Evolutionary conservation across 2,113 vertebrate species (phyloP), one percentile per base, ranked within the genome.

Genomic region (Grallaria varia): DNA sequence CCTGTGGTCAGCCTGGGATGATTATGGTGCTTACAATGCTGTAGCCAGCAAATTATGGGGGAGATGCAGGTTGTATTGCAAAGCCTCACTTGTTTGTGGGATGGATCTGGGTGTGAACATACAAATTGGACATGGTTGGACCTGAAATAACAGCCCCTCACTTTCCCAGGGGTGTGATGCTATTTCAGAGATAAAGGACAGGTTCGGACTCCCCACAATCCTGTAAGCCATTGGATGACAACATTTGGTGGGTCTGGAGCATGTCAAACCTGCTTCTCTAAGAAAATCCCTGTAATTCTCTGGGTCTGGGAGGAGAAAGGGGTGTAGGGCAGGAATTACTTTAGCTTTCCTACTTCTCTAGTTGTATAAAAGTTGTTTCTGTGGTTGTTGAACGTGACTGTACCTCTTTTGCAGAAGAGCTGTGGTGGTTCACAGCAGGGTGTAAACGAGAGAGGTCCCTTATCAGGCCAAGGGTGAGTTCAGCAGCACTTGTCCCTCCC

Each of bases 351-450:
- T 59, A 3, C 10, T 47, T 62, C 44, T 59, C 49, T 16, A 1
- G 42, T 22, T 56, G 31, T 37, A 35, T 7, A 5, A 4, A 66
- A 73, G 42, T 24, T 17, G 6, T 77, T 52, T 60, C 73, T 64
- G 13, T 40, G 58, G 9, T 33, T 75, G 30, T 9, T 89, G 53
- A 96, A 69, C 4, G 8, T 84, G 33, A 66, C 52, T 39, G 62
- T 91, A 31, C 9, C 27, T 42, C 28, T 83, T 52, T 83, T 83
- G 45, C 84, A 97, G 97, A 97, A 89, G 52, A 84, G 11, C 87
- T 97, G 96, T 3, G 33, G 64, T 27, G 93, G 67, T 23, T 84
- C 81, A 12, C 64, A 39, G 80, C 83, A 96, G 81, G 52, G 56
- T 27, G 28, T 19, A 16, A 87, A 83, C 0, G 31, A 89, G 3